Conservation (phyloP, 2,113 vertebrate species). For the Eurypyga helias region DNA sequence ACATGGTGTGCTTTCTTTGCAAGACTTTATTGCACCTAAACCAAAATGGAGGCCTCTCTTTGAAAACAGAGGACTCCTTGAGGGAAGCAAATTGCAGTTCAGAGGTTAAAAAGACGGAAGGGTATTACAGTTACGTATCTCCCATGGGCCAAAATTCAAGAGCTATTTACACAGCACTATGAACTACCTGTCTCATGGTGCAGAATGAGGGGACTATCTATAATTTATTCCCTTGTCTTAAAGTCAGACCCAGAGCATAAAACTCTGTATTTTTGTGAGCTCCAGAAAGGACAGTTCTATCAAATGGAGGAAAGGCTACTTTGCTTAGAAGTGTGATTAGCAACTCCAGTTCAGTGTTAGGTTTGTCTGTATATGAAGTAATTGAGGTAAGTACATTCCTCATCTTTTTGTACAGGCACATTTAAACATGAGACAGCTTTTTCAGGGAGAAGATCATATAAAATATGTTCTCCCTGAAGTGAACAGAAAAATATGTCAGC, state of each 20-base stretch:
- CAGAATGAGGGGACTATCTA: not conserved
- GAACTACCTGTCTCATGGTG: not conserved
- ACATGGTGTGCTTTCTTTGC: not conserved
- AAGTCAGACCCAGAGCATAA: not conserved
- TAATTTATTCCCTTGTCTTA: not conserved
- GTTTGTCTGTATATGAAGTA: not conserved
- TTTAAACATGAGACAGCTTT: not conserved
- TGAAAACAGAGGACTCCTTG: not conserved
- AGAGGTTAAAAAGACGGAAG: not conserved
- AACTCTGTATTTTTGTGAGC: not conserved
- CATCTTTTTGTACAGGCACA: not conserved
- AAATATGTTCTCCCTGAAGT: not conserved
- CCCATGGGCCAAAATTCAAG: not conserved
- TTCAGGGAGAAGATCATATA: not conserved
- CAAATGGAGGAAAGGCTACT: not conserved
- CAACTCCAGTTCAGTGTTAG: not conserved
- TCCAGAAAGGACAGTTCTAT: not conserved
- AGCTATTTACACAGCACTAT: not conserved
- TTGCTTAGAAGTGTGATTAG: not conserved
- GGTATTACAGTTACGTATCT: not conserved
- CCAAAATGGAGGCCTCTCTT: not conserved
- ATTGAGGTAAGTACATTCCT: not conserved
- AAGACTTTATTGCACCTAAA: not conserved
- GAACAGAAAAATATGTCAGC: not conserved
- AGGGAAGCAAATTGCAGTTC: not conserved